Conservation (phyloP, 2,888 invertebrate species). For the Philhelius pedissequus region DNA sequence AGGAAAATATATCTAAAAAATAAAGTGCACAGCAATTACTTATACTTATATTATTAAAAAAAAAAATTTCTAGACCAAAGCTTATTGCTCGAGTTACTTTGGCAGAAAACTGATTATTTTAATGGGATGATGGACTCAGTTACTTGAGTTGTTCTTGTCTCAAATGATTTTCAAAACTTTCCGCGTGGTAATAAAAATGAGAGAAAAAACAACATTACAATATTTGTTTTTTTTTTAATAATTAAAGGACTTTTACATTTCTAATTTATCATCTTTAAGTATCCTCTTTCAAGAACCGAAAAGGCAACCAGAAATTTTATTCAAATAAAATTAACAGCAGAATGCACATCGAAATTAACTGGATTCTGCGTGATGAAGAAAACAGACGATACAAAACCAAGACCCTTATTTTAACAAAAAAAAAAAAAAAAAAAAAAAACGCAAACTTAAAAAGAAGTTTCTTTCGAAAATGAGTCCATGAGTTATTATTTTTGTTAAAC, state of each 20-base stretch:
- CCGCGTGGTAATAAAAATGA: neutral
- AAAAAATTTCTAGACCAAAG: neutral
- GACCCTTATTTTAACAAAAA: too few species aligned
- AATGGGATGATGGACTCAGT: conserved; percentile 33
- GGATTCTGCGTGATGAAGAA: neutral
- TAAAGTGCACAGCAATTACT: neutral
- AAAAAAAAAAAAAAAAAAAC: neutral
- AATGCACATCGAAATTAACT: neutral
- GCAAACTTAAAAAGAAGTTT: conserved; percentile 18
- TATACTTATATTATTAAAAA: neutral
- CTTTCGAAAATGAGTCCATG: conserved; percentile 14
- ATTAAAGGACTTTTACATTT: conserved; percentile 47
- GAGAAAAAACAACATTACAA: neutral
- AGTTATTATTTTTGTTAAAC: conserved; percentile 23
- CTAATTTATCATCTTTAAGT: conserved; percentile 12
- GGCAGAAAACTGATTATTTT: conserved; percentile 44
- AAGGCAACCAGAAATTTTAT: neutral
- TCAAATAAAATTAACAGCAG: conserved; percentile 15
- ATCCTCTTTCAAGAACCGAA: neutral
- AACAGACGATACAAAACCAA: too few species aligned
- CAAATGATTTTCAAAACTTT: conserved; percentile 12
- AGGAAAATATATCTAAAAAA: neutral
- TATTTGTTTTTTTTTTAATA: conserved; percentile 47
- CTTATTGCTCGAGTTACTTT: conserved; percentile 16
- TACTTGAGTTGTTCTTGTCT: neutral